Percentiles rank a stretch among this genome's conserved stretches.
phyloP scores from a whole-genome alignment of 1,140 invertebrate genomes.

The Anthonomus grandis region DNA sequence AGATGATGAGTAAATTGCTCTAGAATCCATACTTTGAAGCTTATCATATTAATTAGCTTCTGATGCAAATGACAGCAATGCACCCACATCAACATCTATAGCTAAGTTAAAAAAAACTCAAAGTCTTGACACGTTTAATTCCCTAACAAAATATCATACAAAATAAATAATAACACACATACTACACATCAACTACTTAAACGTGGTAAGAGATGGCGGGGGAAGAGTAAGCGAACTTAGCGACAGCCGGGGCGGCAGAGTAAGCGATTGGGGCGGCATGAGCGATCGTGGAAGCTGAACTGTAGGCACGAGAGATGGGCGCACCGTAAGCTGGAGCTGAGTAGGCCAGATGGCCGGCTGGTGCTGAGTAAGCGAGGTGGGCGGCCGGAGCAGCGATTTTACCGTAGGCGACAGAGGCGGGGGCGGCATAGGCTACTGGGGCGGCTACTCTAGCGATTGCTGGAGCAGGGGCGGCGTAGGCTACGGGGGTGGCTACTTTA shows the following conservation, averaged over 20 bases:
- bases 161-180: too few species aligned
- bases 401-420: constrained; percentile 20
- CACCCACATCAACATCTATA: too few species aligned
- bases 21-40: too few species aligned
- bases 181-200: too few species aligned
- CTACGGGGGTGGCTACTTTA: constrained; percentile 23
- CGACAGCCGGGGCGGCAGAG: constrained; percentile 11
- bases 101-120: too few species aligned
- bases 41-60: too few species aligned
- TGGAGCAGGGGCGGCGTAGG: constrained; percentile 24
- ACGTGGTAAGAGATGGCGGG: constrained; percentile 1
- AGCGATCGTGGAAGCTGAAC: too few species aligned
- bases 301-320: constrained; percentile 15
- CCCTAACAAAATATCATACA: too few species aligned
- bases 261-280: constrained; percentile 14
- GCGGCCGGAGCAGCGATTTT: too few species aligned
- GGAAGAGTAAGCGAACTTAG: constrained; percentile 27
- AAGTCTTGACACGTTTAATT: too few species aligned
- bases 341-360: constrained; percentile 35
- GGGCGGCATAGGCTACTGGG: constrained; percentile 38
- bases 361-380: constrained; percentile 33
- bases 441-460: constrained; percentile 29
- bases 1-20: too few species aligned
- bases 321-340: constrained; percentile 22
- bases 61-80: too few species aligned